phyloP scores from a whole-genome alignment of 2,113 vertebrate species.

The Odontophorus gujanensis region DNA sequence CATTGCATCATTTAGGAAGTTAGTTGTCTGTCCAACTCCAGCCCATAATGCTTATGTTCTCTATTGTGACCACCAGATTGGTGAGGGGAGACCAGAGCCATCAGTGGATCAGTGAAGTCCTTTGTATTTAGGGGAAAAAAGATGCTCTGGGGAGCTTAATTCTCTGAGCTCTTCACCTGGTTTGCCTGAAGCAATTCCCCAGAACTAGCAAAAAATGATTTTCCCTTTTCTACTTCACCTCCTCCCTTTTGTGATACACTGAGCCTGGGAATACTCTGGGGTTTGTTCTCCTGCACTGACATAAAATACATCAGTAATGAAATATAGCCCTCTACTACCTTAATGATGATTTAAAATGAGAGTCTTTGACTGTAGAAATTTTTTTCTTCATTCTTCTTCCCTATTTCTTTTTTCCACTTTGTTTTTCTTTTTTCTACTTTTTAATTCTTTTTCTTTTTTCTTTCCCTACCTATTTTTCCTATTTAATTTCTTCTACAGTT shows the following conservation, averaged over 20 bases:
- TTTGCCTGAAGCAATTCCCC: background rate
- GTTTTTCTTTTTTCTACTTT: background rate
- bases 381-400: background rate
- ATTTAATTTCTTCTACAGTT: background rate
- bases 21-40: rapidly evolving
- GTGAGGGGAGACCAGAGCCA: background rate
- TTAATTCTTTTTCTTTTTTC: background rate
- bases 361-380: background rate
- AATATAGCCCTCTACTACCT: background rate
- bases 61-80: background rate
- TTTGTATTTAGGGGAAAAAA: background rate
- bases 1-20: background rate
- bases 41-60: background rate
- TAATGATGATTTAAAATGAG: background rate
- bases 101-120: background rate
- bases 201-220: background rate
- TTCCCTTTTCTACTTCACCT: background rate
- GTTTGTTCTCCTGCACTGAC: background rate
- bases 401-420: background rate
- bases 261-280: background rate
- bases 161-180: background rate
- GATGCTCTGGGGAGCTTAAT: background rate
- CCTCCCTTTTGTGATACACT: background rate
- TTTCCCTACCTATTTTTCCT: background rate
- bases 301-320: background rate